A percentile compares a stretch with the other conserved stretches of the same genome.
Conservation (phyloP, 2,113 vertebrate species). For the Phaetusa simplex region DNA sequence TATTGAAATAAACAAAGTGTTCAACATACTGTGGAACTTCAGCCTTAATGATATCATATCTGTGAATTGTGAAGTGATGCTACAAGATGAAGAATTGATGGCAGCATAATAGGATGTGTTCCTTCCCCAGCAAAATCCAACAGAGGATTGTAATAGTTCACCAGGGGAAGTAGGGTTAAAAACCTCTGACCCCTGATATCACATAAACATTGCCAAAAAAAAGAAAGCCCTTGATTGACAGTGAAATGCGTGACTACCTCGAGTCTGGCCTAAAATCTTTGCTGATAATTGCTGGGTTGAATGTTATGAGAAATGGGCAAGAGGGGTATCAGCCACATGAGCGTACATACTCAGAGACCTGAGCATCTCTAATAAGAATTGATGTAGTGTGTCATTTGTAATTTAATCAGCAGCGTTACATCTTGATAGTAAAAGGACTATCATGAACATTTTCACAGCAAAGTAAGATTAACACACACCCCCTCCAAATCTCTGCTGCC, state of each 20-base stretch:
- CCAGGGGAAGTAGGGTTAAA: slow-evolving; percentile 60
- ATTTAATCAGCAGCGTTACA: slow-evolving; percentile 75
- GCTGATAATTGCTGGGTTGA: slow-evolving; percentile 65
- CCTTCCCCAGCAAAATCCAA: slow-evolving; percentile 39
- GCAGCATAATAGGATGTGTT: slow-evolving; percentile 40
- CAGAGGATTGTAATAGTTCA: slow-evolving; percentile 55
- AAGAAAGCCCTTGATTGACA: slow-evolving; percentile 52
- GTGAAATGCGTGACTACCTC: slow-evolving; percentile 47
- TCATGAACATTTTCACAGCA: slow-evolving; percentile 59
- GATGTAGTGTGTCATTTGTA: slow-evolving; percentile 77
- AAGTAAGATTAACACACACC: slow-evolving; percentile 62
- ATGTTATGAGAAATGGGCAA: slow-evolving; percentile 55
- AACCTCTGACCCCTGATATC: slow-evolving; percentile 66
- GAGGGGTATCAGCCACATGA: slow-evolving; percentile 47
- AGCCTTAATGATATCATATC: slow-evolving; percentile 37
- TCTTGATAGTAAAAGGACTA: slow-evolving; percentile 72
- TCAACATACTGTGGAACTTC: not conserved
- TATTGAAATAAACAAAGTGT: slow-evolving; percentile 23
- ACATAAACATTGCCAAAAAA: slow-evolving; percentile 53
- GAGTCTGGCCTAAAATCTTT: slow-evolving; percentile 44
- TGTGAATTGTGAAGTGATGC: slow-evolving; percentile 32
- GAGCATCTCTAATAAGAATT: slow-evolving; percentile 75
- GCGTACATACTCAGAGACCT: slow-evolving; percentile 64
- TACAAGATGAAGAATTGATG: slow-evolving; percentile 34
- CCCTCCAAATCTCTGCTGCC: slow-evolving; percentile 41